Conservation (phyloP, 2,797 vertebrate species). For the Gymnocypris eckloni region DNA sequence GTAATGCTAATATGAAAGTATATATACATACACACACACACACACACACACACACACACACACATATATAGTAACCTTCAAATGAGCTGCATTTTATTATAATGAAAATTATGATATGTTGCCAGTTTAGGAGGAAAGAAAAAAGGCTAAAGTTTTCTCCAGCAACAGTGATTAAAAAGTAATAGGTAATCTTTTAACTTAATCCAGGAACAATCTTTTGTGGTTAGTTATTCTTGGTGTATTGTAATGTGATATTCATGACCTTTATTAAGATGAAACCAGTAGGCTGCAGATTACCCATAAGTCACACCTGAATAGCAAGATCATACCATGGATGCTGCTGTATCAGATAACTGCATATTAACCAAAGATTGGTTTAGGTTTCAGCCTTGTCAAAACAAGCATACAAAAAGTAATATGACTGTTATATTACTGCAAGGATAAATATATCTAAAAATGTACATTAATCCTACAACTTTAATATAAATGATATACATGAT, state of each 20-base stretch:
- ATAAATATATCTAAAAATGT: neutral
- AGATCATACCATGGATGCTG: neutral
- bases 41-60: too few relatives aligned
- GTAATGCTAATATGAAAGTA: neutral
- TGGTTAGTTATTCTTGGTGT: constrained; percentile 16
- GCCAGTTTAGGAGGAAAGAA: neutral
- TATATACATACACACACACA: too few relatives aligned
- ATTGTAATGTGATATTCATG: constrained; percentile 28
- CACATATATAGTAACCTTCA: too few relatives aligned
- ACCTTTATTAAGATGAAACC: constrained; percentile 35
- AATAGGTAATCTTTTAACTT: constrained; percentile 6
- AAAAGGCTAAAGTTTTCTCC: neutral
- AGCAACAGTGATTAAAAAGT: constrained; percentile 22
- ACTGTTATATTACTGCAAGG: neutral
- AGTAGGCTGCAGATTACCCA: constrained; percentile 12
- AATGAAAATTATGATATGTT: neutral
- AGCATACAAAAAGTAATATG: neutral
- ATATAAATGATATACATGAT: neutral
- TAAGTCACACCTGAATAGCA: constrained; percentile 35
- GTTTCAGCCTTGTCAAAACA: constrained; percentile 13
- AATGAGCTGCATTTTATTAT: too few relatives aligned
- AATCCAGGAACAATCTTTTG: constrained; percentile 32
- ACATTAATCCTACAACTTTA: neutral
- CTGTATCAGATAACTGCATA: constrained; percentile 28
- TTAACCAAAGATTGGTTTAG: constrained; percentile 11